These are phyloP conservation scores for Phyllostomus discolor DNA, from an alignment of 2,113 vertebrate species.

Conservation along the genomic window DNA sequence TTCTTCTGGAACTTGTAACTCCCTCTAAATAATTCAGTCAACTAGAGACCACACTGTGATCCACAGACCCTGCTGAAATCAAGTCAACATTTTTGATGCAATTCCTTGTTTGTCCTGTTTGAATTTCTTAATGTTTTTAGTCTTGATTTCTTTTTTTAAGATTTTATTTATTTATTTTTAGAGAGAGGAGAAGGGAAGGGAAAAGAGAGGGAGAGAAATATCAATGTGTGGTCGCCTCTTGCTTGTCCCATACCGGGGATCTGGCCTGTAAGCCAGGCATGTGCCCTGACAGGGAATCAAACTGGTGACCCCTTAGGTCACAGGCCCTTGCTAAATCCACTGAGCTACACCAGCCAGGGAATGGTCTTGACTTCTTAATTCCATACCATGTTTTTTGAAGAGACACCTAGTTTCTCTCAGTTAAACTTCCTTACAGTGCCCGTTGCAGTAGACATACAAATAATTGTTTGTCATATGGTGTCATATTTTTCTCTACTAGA, in stretches of 20 bases:
- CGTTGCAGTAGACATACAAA: neutral
- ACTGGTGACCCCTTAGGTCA: too few species aligned
- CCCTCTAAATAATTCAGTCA: neutral
- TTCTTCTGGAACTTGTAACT: neutral
- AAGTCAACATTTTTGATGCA: neutral
- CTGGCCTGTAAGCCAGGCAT: too few species aligned
- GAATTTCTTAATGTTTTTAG: neutral
- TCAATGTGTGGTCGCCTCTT: too few species aligned
- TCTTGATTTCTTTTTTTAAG: neutral
- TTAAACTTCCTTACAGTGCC: neutral
- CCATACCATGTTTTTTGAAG: neutral
- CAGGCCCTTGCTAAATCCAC: too few species aligned
- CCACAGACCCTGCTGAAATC: neutral
- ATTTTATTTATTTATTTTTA: too few species aligned
- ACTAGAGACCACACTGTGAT: neutral
- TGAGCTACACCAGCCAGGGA: too few species aligned
- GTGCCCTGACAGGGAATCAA: too few species aligned
- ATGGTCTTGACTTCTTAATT: neutral
- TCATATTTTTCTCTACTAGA: neutral
- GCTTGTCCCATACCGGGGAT: too few species aligned
- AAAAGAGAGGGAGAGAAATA: too few species aligned
- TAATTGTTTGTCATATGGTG: neutral
- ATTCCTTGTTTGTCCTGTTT: neutral
- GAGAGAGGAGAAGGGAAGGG: too few species aligned
- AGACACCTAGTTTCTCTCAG: neutral